Evolutionary conservation across 2,113 vertebrate genomes (phyloP), one percentile per base, ranked within the genome.

Genomic region (Phalacrocorax brasilianus): DNA sequence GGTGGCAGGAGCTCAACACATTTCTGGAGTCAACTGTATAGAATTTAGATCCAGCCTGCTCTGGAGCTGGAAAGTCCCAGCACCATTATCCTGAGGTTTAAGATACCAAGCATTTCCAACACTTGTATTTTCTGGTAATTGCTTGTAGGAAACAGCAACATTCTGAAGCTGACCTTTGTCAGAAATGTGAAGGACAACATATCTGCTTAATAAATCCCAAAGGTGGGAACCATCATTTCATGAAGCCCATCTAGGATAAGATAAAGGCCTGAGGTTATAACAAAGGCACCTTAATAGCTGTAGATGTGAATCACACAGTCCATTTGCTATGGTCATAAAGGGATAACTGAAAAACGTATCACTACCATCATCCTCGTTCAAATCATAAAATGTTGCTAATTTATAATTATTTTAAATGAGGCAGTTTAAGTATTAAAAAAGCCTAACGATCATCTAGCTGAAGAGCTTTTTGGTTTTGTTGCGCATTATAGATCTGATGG

Each of bases 201-300:
- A 83, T 81, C 88, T 85, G 33, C 55, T 96, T 97, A 95, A 96
- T 91, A 93, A 95, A 90, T 89, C 92, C 93, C 95, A 89, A 55
- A 76, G 88, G 85, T 87, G 42, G 66, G 26, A 81, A 71, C 56
- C 50, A 94, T 95, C 75, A 84, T 56, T 80, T 96, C 88, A 66
- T 82, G 45, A 91, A 95, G 91, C 55, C 61, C 68, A 68, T 67
- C 77, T 62, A 84, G 61, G 68, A 45, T 58, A 49, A 91, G 75
- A 75, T 55, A 83, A 92, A 91, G 73, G 42, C 80, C 74, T 76
- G 45, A 87, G 79, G 81, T 92, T 95, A 59, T 73, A 83, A 85
- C 27, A 92, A 89, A 95, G 52, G 19, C 61, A 85, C 28, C 35
- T 56, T 78, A 91, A 95, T 63, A 96, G 71, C 73, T 88, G 55